Evolutionary conservation across 2,888 invertebrate genomes (phyloP).

Genomic region (Drosophila nr. fundita): DNA sequence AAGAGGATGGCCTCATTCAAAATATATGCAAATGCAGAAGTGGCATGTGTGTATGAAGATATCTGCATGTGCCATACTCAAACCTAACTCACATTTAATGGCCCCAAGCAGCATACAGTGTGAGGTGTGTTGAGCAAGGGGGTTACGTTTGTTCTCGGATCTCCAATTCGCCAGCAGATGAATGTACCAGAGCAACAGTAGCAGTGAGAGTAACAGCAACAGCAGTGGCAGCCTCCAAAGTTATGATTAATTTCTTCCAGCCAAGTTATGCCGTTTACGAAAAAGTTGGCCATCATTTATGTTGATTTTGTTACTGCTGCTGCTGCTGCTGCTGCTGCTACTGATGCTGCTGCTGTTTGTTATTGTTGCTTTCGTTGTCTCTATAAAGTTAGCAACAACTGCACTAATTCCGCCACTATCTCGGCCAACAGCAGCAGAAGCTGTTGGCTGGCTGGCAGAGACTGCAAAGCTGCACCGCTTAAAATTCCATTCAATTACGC

Average conservation of each 20-base stretch:
- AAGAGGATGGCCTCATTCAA: slow-evolving; percentile 25
- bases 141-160: slow-evolving; percentile 30
- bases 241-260: slow-evolving; percentile 80
- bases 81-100: slow-evolving; percentile 73
- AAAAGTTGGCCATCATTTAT: slow-evolving; percentile 60
- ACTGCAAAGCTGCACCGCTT: slow-evolving; percentile 58
- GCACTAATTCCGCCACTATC: slow-evolving; percentile 61
- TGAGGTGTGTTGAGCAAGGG: slow-evolving; percentile 3
- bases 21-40: slow-evolving; percentile 43
- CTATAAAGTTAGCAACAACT: slow-evolving; percentile 64
- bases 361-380: slow-evolving; percentile 28
- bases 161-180: slow-evolving; percentile 40
- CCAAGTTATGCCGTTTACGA: slow-evolving; percentile 73
- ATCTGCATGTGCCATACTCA: slow-evolving; percentile 18
- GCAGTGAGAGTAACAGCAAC: slow-evolving; percentile 29
- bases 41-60: slow-evolving; percentile 16
- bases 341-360: slow-evolving; percentile 1
- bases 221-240: slow-evolving; percentile 62
- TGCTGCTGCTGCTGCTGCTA: neutral
- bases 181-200: slow-evolving; percentile 31
- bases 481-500: slow-evolving; percentile 79
- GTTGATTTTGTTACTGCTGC: slow-evolving; percentile 30
- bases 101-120: slow-evolving; percentile 33
- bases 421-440: slow-evolving; percentile 48
- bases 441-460: slow-evolving; percentile 28